phyloP scores from a whole-genome alignment of 2,888 invertebrate species.

The Cephus spinipes region DNA sequence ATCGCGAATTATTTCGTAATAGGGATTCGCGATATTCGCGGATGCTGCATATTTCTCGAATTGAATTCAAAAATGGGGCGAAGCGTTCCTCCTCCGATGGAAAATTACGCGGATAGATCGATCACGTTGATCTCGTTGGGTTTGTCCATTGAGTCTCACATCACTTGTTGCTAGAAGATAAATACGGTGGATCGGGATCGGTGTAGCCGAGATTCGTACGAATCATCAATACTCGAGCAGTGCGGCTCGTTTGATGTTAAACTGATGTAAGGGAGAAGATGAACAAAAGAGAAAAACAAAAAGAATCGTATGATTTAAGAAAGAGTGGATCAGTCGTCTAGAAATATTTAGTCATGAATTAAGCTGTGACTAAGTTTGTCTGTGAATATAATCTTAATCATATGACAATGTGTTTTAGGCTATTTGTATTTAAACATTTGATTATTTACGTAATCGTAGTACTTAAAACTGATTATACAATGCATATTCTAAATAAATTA shows the following conservation, averaged over 20 bases:
- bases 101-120: not conserved
- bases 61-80: too few relatives aligned
- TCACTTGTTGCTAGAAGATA: not conserved
- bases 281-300: not conserved
- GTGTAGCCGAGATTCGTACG: not conserved
- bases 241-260: conserved; percentile 4
- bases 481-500: conserved; percentile 46
- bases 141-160: not conserved
- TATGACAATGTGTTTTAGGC: conserved; percentile 42
- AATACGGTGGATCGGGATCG: not conserved
- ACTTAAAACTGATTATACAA: conserved; percentile 45
- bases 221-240: not conserved
- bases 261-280: not conserved
- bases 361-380: conserved; percentile 28
- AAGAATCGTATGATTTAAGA: conserved; percentile 4
- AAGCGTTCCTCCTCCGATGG: not conserved
- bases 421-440: conserved; percentile 43
- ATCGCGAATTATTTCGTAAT: not conserved
- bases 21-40: not conserved
- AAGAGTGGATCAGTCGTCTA: conserved; percentile 5
- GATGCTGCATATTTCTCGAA: not conserved
- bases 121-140: not conserved
- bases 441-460: conserved; percentile 33
- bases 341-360: conserved; percentile 9
- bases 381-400: conserved; percentile 42